A percentile compares a stretch with the other conserved stretches of the same genome.
Conservation (phyloP, 2,888 invertebrate species). For the Cryptus armator region DNA sequence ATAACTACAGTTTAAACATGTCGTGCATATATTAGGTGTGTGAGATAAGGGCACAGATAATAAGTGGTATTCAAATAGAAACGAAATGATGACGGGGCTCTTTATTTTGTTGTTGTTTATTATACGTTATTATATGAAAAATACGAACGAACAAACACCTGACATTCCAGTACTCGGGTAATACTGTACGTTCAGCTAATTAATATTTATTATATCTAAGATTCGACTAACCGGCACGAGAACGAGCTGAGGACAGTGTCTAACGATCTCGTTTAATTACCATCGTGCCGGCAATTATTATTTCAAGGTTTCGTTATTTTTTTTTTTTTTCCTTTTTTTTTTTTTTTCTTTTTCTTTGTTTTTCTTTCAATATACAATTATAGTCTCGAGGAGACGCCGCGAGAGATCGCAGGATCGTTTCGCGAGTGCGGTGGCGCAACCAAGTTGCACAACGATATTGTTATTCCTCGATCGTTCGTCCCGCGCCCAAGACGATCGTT, state of each 20-base stretch:
- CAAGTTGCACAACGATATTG: constrained; percentile 55
- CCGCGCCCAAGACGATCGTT: constrained; percentile 55
- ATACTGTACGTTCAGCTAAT: constrained; percentile 73
- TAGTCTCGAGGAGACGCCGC: constrained; percentile 65
- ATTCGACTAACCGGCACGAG: constrained; percentile 70
- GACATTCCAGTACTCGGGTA: constrained; percentile 74
- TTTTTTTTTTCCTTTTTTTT: constrained; percentile 39
- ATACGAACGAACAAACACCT: constrained; percentile 72
- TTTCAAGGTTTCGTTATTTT: constrained; percentile 66
- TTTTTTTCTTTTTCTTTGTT: constrained; percentile 43
- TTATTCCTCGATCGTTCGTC: constrained; percentile 53
- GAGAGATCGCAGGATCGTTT: constrained; percentile 61
- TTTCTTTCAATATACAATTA: constrained; percentile 66
- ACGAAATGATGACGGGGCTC: constrained; percentile 69
- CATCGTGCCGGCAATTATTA: constrained; percentile 69
- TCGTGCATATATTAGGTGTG: constrained; percentile 33
- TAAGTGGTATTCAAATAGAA: constrained; percentile 67
- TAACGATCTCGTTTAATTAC: constrained; percentile 63
- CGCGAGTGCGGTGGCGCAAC: constrained; percentile 49
- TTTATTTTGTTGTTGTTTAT: constrained; percentile 69
- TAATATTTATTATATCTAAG: constrained; percentile 71
- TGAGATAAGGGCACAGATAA: constrained; percentile 43
- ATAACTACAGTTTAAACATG: constrained; percentile 42
- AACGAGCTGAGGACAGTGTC: constrained; percentile 65
- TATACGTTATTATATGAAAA: constrained; percentile 71